A percentile compares a stretch with the other conserved stretches of the same genome.
phyloP scores from a whole-genome alignment of 2,888 invertebrate genomes.

The Plagodis dolabraria region DNA sequence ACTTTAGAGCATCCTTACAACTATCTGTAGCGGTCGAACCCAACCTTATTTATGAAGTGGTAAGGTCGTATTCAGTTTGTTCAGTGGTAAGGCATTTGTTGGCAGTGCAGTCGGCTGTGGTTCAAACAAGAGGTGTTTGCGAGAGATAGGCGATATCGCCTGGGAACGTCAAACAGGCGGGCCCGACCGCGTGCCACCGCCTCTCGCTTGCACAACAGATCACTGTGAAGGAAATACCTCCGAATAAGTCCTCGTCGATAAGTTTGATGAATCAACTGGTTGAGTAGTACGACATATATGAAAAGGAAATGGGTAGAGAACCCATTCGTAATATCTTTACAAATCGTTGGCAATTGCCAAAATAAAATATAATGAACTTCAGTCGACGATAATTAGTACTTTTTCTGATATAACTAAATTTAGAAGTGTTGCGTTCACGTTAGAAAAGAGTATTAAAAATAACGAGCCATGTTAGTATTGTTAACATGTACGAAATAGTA shows the following conservation, averaged over 20 bases:
- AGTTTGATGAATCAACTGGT: constrained; percentile 24
- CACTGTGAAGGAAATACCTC: constrained; percentile 55
- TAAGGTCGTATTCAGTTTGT: constrained; percentile 39
- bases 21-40: not conserved
- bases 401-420: too few relatives aligned
- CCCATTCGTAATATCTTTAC: too few relatives aligned
- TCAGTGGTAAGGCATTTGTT: constrained; percentile 35
- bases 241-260: constrained; percentile 29
- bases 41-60: constrained; percentile 14
- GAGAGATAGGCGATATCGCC: constrained; percentile 81
- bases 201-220: constrained; percentile 64
- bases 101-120: constrained; percentile 65
- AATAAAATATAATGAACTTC: too few relatives aligned
- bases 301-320: too few relatives aligned
- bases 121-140: constrained; percentile 82
- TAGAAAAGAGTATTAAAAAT: too few relatives aligned
- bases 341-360: too few relatives aligned
- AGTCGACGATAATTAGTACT: too few relatives aligned
- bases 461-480: too few relatives aligned
- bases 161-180: constrained; percentile 82
- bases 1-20: constrained; percentile 31
- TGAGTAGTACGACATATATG: not conserved
- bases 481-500: too few relatives aligned
- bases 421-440: too few relatives aligned
- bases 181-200: constrained; percentile 72